Evolutionary conservation across 1,140 invertebrate genomes (phyloP).

Genomic region (Bombus sibiricus): DNA sequence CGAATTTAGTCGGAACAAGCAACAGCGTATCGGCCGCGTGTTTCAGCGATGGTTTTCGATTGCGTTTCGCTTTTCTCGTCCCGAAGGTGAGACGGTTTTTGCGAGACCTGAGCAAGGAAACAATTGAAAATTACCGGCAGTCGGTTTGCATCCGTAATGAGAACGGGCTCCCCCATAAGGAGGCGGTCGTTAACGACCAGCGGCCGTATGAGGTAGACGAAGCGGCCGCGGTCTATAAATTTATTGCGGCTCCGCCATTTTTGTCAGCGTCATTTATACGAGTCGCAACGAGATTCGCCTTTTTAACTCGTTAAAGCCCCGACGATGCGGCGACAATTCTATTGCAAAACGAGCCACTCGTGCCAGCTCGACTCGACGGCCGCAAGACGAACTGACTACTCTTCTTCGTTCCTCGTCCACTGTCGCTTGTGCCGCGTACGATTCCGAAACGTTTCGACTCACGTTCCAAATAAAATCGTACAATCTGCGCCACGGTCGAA

Average conservation of each 20-base stretch:
- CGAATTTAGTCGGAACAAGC: too few species aligned
- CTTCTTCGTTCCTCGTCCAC: background rate
- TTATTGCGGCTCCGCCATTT: constrained; percentile 73
- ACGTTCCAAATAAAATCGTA: constrained; percentile 41
- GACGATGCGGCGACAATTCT: constrained; percentile 34
- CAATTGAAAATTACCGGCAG: constrained; percentile 68
- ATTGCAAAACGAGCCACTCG: constrained; percentile 36
- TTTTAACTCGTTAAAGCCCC: constrained; percentile 61
- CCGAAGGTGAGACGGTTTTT: constrained; percentile 58
- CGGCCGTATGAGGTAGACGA: constrained; percentile 71
- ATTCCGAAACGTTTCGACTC: constrained; percentile 45
- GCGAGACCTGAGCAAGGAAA: constrained; percentile 51
- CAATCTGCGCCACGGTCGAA: background rate
- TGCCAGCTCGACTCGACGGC: background rate
- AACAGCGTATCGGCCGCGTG: background rate
- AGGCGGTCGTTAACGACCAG: constrained; percentile 69
- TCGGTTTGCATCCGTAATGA: constrained; percentile 71
- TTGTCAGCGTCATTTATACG: constrained; percentile 76
- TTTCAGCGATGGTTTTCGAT: constrained; percentile 11
- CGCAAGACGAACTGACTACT: background rate
- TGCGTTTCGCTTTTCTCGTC: constrained; percentile 33
- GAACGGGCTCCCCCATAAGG: constrained; percentile 67
- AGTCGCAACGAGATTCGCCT: constrained; percentile 71
- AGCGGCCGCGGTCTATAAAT: constrained; percentile 74
- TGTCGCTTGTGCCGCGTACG: background rate